Evolutionary conservation across 1,140 invertebrate species (phyloP).

Genomic region (Cyclina sinensis): DNA sequence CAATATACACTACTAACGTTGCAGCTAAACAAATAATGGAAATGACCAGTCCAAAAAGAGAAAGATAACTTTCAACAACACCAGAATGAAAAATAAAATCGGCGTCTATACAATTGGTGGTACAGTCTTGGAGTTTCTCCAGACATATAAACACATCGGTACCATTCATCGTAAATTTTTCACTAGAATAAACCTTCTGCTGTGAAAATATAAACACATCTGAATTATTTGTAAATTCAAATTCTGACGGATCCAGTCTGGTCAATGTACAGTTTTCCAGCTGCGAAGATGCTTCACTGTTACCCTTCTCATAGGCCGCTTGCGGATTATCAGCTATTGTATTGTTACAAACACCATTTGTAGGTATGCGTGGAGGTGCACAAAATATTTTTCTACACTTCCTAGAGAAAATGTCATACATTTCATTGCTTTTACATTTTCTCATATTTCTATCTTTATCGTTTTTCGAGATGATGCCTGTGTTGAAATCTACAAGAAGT

Average conservation of each 20-base stretch:
- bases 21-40: slow-evolving; percentile 73
- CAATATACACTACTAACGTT: slow-evolving; percentile 83
- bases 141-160: slow-evolving; percentile 33
- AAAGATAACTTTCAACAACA: slow-evolving; percentile 66
- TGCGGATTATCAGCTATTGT: no score
- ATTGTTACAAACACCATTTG: neutral
- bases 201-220: slow-evolving; percentile 27
- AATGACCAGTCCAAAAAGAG: slow-evolving; percentile 67
- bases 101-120: neutral
- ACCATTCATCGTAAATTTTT: slow-evolving; percentile 20
- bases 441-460: neutral
- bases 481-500: slow-evolving; percentile 14
- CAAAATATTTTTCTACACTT: slow-evolving; percentile 25
- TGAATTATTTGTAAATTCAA: slow-evolving; percentile 45
- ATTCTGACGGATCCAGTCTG: slow-evolving; percentile 44
- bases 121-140: neutral
- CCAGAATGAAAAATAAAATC: slow-evolving; percentile 52
- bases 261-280: neutral
- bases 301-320: neutral
- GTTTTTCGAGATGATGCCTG: neutral
- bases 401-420: neutral
- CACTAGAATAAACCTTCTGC: slow-evolving; percentile 4
- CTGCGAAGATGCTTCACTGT: neutral
- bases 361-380: neutral
- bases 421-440: neutral